These are phyloP conservation scores for Oconnorella tubifera DNA, from an alignment of 2,888 invertebrate species.

Conservation along the genomic window DNA sequence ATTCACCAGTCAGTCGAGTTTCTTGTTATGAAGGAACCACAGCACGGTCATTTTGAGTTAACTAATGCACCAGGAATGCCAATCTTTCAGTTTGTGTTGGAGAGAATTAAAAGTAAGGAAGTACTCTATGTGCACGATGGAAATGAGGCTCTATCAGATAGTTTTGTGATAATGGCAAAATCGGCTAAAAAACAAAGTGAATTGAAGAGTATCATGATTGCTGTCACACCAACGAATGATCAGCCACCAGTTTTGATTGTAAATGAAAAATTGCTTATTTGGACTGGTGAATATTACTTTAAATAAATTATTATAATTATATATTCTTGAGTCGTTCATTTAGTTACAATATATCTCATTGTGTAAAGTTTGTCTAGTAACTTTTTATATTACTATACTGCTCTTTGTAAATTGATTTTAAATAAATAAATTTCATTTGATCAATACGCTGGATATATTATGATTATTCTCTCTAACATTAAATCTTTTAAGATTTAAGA, in stretches of 20 bases:
- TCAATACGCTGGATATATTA: no score
- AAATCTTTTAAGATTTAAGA: no score
- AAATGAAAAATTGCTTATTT: constrained; percentile 68
- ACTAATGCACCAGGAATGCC: constrained; percentile 30
- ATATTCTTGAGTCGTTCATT: no score
- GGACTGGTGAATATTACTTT: constrained; percentile 38
- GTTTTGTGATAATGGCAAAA: constrained; percentile 68
- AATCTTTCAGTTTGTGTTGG: constrained; percentile 31
- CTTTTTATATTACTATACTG: no score
- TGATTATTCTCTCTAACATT: no score
- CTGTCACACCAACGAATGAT: constrained; percentile 78
- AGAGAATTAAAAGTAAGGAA: constrained; percentile 31
- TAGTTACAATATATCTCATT: no score
- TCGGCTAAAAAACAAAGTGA: constrained; percentile 60
- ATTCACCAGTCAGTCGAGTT: constrained; percentile 37
- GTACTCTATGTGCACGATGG: constrained; percentile 73
- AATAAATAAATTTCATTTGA: no score
- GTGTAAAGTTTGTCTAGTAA: no score
- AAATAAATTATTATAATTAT: no score
- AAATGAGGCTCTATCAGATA: constrained; percentile 74
- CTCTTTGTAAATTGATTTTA: no score
- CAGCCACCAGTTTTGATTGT: constrained; percentile 78
- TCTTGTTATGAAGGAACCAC: constrained; percentile 40
- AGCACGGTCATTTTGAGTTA: constrained; percentile 42
- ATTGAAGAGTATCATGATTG: constrained; percentile 68